Percentiles rank a stretch among this genome's conserved stretches.
phyloP scores from a whole-genome alignment of 1,140 invertebrate genomes.

The Drosophila varians region DNA sequence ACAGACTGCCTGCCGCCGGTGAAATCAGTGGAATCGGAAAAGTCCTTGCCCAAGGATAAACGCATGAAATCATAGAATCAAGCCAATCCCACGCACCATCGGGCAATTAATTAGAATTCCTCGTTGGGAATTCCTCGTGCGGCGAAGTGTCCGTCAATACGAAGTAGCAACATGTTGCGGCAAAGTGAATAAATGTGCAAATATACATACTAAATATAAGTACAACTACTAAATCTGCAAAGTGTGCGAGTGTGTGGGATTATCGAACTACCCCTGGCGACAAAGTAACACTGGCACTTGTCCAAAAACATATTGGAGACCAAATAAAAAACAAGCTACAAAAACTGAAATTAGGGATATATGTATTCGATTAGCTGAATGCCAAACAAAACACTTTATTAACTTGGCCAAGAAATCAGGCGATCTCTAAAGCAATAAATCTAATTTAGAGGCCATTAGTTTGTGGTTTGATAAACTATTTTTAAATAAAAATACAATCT shows the following conservation, averaged over 20 bases:
- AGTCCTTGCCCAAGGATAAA: slow-evolving; percentile 44
- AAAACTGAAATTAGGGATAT: slow-evolving; percentile 31
- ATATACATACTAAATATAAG: slow-evolving; percentile 34
- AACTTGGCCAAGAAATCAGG: slow-evolving; percentile 1
- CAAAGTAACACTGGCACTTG: slow-evolving; percentile 40
- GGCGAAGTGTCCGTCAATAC: not conserved
- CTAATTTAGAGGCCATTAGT: not conserved
- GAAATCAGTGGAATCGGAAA: slow-evolving; percentile 30
- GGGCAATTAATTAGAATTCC: slow-evolving; percentile 26
- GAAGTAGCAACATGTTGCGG: slow-evolving; percentile 43
- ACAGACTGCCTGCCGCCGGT: slow-evolving; percentile 45
- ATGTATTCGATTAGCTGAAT: slow-evolving; percentile 41
- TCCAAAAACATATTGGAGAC: slow-evolving; percentile 28
- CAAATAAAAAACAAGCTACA: slow-evolving; percentile 1
- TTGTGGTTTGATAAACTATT: not conserved
- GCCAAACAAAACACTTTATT: slow-evolving; percentile 15
- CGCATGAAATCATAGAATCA: slow-evolving; percentile 9
- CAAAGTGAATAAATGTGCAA: slow-evolving; percentile 13
- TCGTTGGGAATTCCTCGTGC: not conserved
- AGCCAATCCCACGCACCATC: slow-evolving; percentile 11
- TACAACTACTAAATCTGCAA: slow-evolving; percentile 21
- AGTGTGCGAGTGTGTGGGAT: slow-evolving; percentile 4
- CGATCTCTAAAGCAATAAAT: not conserved
- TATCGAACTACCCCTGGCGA: slow-evolving; percentile 18
- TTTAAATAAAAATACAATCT: not conserved